Evolutionary conservation across 2,888 invertebrate genomes (phyloP), one percentile per base, ranked within the genome.

Genomic region (Synanthedon myopaeformis): DNA sequence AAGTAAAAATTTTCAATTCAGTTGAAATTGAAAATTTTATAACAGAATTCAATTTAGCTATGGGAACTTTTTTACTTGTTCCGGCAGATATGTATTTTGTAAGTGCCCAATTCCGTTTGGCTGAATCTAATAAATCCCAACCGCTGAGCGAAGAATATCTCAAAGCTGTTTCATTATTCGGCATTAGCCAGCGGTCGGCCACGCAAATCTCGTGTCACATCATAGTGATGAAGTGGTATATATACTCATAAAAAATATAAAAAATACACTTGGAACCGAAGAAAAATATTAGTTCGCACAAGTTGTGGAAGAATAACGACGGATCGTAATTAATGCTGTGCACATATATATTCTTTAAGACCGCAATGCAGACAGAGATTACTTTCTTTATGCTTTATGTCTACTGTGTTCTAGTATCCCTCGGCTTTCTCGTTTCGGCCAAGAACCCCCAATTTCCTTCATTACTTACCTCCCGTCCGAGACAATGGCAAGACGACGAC

Each of bases 401-500:
- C 19, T 50, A 28, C 17, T 50, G 50, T 50, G 28, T 6, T 19
- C 28, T 13, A 13, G 45, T 14, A 14, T 45, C 45, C 45, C 45
- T 14, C 42, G 28, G 68, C 76, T 71, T 79, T 79, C 74, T 73
- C 69, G 62, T 68, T 69, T 72, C 69, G 72, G 67, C 71, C 72
- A 74, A 78, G 80, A 79, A 77, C 78, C 82, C 85, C 85, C 82
- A 83, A 85, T 85, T 87, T 83, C 82, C 84, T 82, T 86, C 86
- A 87, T 85, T 86, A 84, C 87, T 86, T 86, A 87, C 87, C 83
- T 86, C 78, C 77, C 78, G 69, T 72, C 76, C 81, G 84, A 86
- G 88, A 88, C 88, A 88, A 88, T 88, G 74, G 86, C 76, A 86
- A 84, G 85, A 87, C 79, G 79, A 82, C 75, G 81, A 81, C 81